Conservation (phyloP, 2,797 vertebrate species). For the Mus caroli region DNA sequence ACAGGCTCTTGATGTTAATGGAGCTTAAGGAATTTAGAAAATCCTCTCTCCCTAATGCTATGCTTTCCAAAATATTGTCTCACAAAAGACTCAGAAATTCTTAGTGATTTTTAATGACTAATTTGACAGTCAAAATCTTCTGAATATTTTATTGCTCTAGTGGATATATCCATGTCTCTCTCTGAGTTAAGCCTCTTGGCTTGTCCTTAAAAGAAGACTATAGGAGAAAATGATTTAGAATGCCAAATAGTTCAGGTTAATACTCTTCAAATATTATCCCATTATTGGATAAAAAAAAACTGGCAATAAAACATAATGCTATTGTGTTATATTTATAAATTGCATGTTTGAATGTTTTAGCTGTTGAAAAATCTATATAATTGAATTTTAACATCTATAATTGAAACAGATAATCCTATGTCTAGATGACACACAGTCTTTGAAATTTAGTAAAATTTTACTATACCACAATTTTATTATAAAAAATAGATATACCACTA, state of each 20-base stretch:
- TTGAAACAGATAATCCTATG: slow-evolving; percentile 16
- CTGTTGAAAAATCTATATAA: background rate
- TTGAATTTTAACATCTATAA: slow-evolving; percentile 1
- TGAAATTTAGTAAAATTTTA: background rate
- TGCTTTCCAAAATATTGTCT: slow-evolving; percentile 60
- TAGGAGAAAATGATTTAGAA: slow-evolving; percentile 9
- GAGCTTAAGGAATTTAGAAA: slow-evolving; percentile 75
- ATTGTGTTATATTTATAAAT: background rate
- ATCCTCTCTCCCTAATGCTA: slow-evolving; percentile 45
- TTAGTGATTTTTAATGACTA: slow-evolving; percentile 64
- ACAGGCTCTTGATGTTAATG: slow-evolving; percentile 66
- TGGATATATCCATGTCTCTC: slow-evolving; percentile 41
- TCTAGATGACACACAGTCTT: background rate
- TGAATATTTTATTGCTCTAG: slow-evolving; percentile 63
- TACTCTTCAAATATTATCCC: slow-evolving; percentile 39
- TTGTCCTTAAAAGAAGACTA: slow-evolving; percentile 24
- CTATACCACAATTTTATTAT: background rate
- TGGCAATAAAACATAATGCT: slow-evolving; percentile 4
- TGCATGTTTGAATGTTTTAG: background rate
- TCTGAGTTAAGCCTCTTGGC: slow-evolving; percentile 54
- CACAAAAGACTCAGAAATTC: slow-evolving; percentile 61
- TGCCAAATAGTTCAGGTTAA: slow-evolving; percentile 53
- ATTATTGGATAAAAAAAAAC: slow-evolving; percentile 28
- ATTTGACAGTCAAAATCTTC: slow-evolving; percentile 58
- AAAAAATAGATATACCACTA: background rate